Percentiles rank a stretch among this genome's conserved stretches.
Evolutionary conservation across 2,113 vertebrate species (phyloP).

Genomic region (Gallinago paraguaiae): DNA sequence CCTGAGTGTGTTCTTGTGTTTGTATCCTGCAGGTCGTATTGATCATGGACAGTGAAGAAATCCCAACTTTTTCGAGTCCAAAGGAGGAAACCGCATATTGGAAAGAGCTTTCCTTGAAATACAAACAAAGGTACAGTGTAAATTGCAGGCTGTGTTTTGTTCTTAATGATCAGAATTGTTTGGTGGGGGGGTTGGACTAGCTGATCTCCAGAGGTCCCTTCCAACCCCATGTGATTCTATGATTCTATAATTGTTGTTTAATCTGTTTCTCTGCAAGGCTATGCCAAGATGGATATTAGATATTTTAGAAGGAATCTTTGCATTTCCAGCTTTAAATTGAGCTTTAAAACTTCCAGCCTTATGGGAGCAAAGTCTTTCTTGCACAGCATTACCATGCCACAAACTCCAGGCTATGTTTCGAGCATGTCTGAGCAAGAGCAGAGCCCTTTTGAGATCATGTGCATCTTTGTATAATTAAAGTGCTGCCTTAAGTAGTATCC

Average conservation of each 20-base stretch:
- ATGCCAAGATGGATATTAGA: background rate
- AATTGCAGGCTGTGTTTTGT: background rate
- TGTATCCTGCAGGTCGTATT: slow-evolving; percentile 74
- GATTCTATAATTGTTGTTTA: background rate
- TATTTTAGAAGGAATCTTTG: background rate
- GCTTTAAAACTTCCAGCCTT: background rate
- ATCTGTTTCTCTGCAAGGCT: background rate
- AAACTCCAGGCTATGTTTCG: slow-evolving; percentile 22
- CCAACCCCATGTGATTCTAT: too few species aligned
- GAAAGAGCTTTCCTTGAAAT: slow-evolving; percentile 92
- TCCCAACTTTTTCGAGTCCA: slow-evolving; percentile 92
- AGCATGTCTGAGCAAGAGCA: slow-evolving; percentile 41
- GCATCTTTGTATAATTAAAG: slow-evolving; percentile 14
- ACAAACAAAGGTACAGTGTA: slow-evolving; percentile 88
- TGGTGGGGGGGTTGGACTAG: too few species aligned
- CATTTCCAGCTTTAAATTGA: background rate
- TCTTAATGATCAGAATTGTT: background rate
- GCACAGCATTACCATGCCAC: background rate
- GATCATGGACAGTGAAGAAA: slow-evolving; percentile 97
- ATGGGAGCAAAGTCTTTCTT: background rate
- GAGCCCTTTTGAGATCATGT: background rate
- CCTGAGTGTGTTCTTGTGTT: background rate
- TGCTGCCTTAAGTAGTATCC: slow-evolving; percentile 16
- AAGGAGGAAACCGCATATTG: slow-evolving; percentile 96
- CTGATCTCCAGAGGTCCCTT: too few species aligned